Base-by-base conservation (phyloP, 2,113 vertebrate genomes). In the Jaculus jaculus region DNA sequence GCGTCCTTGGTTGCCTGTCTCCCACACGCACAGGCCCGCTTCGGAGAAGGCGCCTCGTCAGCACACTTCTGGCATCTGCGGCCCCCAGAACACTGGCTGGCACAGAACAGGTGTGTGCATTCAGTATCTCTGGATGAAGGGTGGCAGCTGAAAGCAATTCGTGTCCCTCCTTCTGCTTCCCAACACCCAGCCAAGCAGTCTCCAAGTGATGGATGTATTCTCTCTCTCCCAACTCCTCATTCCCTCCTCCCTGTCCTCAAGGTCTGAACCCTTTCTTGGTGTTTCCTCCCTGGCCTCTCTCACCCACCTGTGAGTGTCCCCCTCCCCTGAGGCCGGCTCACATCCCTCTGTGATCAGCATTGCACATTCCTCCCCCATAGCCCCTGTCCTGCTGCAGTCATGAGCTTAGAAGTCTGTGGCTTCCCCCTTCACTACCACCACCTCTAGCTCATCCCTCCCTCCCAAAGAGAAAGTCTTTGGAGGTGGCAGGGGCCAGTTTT, bases 291-390 rank as follows among this genome's bases (percentile, higher is more conserved):
- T 63, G n/a, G 71, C 58, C 7, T 23, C 32, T 34, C 51, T 61
- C 6, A 47, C 34, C 47, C 82, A n/a, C 7, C 51, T 26, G 66
- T 37, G 84, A 83, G 61, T 5, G 11, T 47, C 18, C 75, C 65
- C 23, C 83, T 87, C 61, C 61, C 30, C n/a, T 47, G 88, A 93
- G 68, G 72, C 23, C 37, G 24, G 58, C 73, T 47, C 15, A 63
- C 90, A 39, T 47, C 11, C 26, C 61, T 84, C 65, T 5, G 11
- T 3, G 28, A 34, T 65, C 60, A 73, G 11, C 60, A 1, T 2
- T 26, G n/a, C 2, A 7, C 16, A 17, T 28, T 18, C 24, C 21
- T 16, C 16, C 30, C 18, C 42, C 37, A 32, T 1, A 24, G 66
- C 21, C 51, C 65, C 42, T 54, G 2, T 23, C 20, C 5, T 47